Evolutionary conservation across 2,113 vertebrate genomes (phyloP), one percentile per base, ranked within the genome.

Genomic region (Marmota monax): DNA sequence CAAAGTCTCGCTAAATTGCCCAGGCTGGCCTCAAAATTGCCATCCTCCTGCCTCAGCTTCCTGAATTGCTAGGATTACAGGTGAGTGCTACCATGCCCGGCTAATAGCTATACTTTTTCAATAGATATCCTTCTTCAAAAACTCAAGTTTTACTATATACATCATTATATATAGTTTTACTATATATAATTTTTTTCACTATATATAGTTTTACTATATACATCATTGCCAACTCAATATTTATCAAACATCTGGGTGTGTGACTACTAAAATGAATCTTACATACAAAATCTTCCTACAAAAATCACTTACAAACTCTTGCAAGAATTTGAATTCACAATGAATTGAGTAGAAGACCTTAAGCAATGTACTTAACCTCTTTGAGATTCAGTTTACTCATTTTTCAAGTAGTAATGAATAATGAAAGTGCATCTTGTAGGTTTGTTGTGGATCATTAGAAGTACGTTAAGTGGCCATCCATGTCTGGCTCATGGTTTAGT

Each of bases 321-420:
- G 39, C 32, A 86, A 39, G 23, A 88, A 61, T 86, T 79, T 83
- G 48, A 96, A 88, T 91, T 79, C 25, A 80, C 86, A 92, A 74
- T 48, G 5, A 89, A 95, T 29, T 13, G 23, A 16, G 37, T 53
- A 32, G 42, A 61, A 91, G 25, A 76, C 39, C 22, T 84, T 23
- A 37, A 86, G 39, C 32, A n/a, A 63, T 76, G 85, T 37, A 51
- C 73, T 85, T 94, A 90, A 85, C 25, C 65, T 94, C 83, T 80
- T 56, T 72, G 61, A 97, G 73, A 94, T 56, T 94, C 29, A 39
- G 32, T 84, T 85, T 80, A 74, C 22, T 95, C 42, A 53, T 88
- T 86, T 93, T 61, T 84, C 23, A 84, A 91, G 78, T 91, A 83
- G 32, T 51, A 32, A 74, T 86, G 18, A 84, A 82, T 34, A 84